Conservation (phyloP, 2,113 vertebrate species). For the Clupea harengus region DNA sequence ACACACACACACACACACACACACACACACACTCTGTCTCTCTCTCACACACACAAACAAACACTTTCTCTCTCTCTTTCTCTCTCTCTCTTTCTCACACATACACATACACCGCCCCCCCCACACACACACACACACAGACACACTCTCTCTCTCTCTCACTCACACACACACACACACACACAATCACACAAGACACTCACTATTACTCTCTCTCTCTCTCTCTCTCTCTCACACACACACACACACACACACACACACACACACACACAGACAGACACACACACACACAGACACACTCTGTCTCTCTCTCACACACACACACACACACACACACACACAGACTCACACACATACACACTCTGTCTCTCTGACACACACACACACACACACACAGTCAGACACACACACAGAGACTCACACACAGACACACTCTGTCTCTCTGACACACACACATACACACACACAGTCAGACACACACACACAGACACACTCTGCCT, state of each 20-base stretch:
- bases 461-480: neutral
- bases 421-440: neutral
- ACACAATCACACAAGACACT: constrained; percentile 23
- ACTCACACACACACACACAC: too few species aligned
- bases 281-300: constrained; percentile 23
- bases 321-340: neutral
- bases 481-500: neutral
- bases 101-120: too few species aligned
- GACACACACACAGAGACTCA: neutral
- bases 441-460: neutral
- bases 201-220: too few species aligned
- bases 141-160: too few species aligned
- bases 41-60: too few species aligned
- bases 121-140: neutral
- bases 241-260: neutral
- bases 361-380: too few species aligned
- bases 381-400: neutral
- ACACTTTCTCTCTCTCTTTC: too few species aligned
- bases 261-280: neutral
- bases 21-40: too few species aligned
- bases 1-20: too few species aligned
- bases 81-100: too few species aligned
- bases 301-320: constrained; percentile 17
- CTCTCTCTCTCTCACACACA: constrained; percentile 18
- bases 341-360: neutral